Base-by-base conservation (phyloP, 2,113 vertebrate species). In the Dromiciops gliroides region DNA sequence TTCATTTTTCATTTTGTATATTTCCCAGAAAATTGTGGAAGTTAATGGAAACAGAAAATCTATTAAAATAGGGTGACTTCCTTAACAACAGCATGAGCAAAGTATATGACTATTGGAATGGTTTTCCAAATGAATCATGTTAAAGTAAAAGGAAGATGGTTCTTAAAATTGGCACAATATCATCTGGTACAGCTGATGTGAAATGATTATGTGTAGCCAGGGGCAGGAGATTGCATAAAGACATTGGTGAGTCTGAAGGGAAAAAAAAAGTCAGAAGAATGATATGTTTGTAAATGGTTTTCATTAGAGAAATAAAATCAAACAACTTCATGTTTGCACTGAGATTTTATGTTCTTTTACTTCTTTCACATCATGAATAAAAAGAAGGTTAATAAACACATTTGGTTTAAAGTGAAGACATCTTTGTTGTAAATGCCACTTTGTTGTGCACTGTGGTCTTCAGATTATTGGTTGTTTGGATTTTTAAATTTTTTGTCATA, bases 131-230 rank as follows among this genome's bases (percentile, higher is more conserved):
- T 97, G 49, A 97, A 96, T 98, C 98, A 89, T 96, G 92, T 98
- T 98, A 98, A 98, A 96, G 94, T 97, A 97, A 98, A 98, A 98
- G 95, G 95, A 98, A 92, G 60, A 92, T 83, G 97, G 94, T 97
- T 49, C 94, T 97, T 98, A 95, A 96, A 97, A 96, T 92, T 96
- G 95, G 91, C 89, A 97, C 60, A 94, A 52, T 94, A 94, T 94
- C 94, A 91, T 96, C 97, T 97, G 0, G 3, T 95, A 97, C 91
- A 97, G 97, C 97, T 98, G 97, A 98, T 96, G 95, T 51, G 94
- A 95, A 96, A 94, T 98, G 95, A 97, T 96, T 96, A 97, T 97
- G 92, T 93, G 97, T 96, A 96, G 94, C 93, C 97, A 92, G 98
- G 96, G 53, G 31, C 96, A 16, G 94, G 95, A 98, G 67, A 93